A percentile compares a stretch with the other conserved stretches of the same genome.
phyloP scores from a whole-genome alignment of 2,797 vertebrate species.

The Corythornis leucogaster region DNA sequence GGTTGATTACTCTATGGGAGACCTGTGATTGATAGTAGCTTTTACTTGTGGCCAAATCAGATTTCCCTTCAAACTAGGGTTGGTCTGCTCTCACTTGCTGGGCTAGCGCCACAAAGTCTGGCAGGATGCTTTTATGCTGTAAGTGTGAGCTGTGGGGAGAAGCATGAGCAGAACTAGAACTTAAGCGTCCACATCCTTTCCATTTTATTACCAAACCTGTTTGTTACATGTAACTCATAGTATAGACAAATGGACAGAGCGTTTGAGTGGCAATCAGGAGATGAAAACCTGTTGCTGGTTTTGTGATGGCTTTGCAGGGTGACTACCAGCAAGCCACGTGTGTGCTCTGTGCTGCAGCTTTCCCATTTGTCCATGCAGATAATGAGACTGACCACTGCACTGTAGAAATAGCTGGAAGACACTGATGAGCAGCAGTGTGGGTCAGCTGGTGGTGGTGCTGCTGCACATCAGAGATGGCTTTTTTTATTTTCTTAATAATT shows the following conservation, averaged over 20 bases:
- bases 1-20: not conserved
- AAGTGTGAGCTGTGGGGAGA: not conserved
- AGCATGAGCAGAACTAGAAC: not conserved
- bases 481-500: not conserved
- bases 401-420: not conserved
- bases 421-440: not conserved
- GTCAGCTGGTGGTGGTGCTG: not conserved
- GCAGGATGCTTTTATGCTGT: not conserved
- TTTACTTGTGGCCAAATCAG: not conserved
- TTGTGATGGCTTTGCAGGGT: not conserved
- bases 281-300: not conserved
- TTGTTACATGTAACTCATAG: not conserved
- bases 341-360: not conserved
- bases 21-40: not conserved
- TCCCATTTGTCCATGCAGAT: not conserved
- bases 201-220: not conserved
- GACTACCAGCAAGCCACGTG: not conserved
- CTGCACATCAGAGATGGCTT: not conserved
- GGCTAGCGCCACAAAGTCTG: not conserved
- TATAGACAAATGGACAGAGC: rapidly evolving
- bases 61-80: not conserved
- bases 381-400: not conserved
- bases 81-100: not conserved
- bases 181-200: not conserved
- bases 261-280: not conserved